A percentile compares a stretch with the other conserved stretches of the same genome.
Evolutionary conservation across 2,888 invertebrate species (phyloP).

Genomic region (Xanthorhoe designata): DNA sequence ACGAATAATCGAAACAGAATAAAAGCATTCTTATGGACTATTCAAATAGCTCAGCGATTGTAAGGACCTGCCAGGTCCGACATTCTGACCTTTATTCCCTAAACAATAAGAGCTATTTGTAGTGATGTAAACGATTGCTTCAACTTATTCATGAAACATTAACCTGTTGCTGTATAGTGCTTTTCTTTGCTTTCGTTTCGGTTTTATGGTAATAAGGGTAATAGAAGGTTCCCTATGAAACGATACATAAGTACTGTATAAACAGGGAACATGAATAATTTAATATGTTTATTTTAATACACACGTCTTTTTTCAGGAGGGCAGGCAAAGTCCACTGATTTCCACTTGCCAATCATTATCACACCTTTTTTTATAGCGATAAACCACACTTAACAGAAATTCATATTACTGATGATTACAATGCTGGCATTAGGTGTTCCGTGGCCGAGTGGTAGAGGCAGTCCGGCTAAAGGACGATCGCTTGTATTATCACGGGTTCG

Average conservation of each 20-base stretch:
- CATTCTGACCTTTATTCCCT: slow-evolving; percentile 32
- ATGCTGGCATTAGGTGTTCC: no score
- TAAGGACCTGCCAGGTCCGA: slow-evolving; percentile 17
- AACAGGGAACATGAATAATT: neutral
- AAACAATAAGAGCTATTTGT: slow-evolving; percentile 30
- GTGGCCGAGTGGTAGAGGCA: no score
- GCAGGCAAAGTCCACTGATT: neutral
- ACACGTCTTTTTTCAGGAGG: neutral
- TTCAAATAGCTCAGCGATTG: slow-evolving; percentile 26
- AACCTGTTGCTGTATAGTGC: slow-evolving; percentile 43
- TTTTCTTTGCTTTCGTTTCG: slow-evolving; percentile 37
- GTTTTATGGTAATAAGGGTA: slow-evolving; percentile 28
- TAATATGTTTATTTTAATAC: neutral
- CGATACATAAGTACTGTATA: neutral
- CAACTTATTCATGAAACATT: slow-evolving; percentile 42
- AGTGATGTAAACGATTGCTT: slow-evolving; percentile 38
- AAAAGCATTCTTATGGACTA: slow-evolving; percentile 13
- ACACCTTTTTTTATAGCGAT: no score
- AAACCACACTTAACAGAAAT: no score
- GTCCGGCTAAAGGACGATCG: no score
- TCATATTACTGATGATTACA: no score
- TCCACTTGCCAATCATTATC: no score
- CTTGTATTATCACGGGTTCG: no score
- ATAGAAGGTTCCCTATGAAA: slow-evolving; percentile 2
- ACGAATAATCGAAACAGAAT: slow-evolving; percentile 18